These are phyloP conservation scores for Engystomops pustulosus DNA, from an alignment of 2,113 vertebrate species.

Conservation along the genomic window DNA sequence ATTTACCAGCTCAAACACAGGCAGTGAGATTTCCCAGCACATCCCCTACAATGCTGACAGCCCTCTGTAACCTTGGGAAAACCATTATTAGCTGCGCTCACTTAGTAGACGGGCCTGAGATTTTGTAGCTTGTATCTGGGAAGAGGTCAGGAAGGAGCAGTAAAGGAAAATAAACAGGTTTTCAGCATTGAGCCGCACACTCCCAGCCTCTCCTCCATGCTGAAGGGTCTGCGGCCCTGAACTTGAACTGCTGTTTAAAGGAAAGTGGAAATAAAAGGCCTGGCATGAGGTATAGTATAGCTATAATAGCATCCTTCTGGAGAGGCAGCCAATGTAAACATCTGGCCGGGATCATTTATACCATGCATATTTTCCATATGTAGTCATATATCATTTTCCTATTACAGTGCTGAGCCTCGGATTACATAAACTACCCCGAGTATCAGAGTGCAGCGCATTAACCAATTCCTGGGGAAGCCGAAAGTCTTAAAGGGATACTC, in stretches of 20 bases:
- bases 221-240: conserved; percentile 43
- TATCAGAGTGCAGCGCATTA: background rate
- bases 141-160: background rate
- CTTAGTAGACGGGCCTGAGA: background rate
- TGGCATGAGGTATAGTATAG: conserved; percentile 28
- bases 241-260: conserved; percentile 48
- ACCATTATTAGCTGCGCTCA: conserved; percentile 2
- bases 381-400: conserved; percentile 47
- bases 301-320: conserved; percentile 52
- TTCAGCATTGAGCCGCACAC: background rate
- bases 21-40: background rate
- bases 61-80: background rate
- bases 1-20: background rate
- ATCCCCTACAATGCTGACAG: too few species aligned
- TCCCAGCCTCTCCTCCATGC: background rate
- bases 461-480: too few species aligned
- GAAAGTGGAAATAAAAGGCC: conserved; percentile 49
- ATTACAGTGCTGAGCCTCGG: background rate
- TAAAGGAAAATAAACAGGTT: conserved; percentile 4
- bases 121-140: background rate
- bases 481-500: too few species aligned
- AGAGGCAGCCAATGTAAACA: conserved; percentile 52
- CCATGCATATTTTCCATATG: conserved; percentile 54
- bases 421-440: conserved; percentile 1
- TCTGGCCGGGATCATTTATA: conserved; percentile 41